These are phyloP conservation scores for Polypedilum vanderplanki DNA, from an alignment of 1,140 invertebrate species.

Conservation along the genomic window DNA sequence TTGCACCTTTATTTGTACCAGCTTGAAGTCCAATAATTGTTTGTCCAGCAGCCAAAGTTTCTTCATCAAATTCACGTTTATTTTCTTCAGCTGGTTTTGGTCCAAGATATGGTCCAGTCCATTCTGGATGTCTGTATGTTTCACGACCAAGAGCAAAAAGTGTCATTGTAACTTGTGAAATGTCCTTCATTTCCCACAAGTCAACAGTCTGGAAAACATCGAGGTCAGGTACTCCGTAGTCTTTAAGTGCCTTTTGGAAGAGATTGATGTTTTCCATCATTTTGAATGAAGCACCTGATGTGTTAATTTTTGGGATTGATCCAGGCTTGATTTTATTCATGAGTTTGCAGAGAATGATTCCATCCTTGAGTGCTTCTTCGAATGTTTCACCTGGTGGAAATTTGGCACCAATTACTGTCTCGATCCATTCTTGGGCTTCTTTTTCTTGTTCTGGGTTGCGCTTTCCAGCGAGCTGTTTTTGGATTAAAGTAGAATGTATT, in stretches of 20 bases:
- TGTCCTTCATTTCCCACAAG: conserved; percentile 90
- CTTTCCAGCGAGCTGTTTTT: conserved; percentile 79
- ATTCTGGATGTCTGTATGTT: conserved; percentile 86
- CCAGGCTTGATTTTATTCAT: conserved; percentile 84
- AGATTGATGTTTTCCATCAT: conserved; percentile 94
- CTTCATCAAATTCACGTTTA: conserved; percentile 85
- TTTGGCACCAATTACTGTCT: conserved; percentile 73
- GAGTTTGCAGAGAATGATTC: conserved; percentile 79
- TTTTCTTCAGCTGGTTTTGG: conserved; percentile 87
- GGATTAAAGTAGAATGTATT: conserved; percentile 32
- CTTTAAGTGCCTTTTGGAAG: conserved; percentile 82
- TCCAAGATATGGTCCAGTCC: conserved; percentile 79
- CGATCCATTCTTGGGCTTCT: conserved; percentile 87
- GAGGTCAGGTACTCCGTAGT: conserved; percentile 84
- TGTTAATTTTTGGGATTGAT: conserved; percentile 77
- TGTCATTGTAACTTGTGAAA: conserved; percentile 86
- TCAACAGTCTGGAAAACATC: conserved; percentile 96
- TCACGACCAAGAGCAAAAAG: conserved; percentile 87
- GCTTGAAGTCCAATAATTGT: conserved; percentile 89
- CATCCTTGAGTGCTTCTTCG: conserved; percentile 80
- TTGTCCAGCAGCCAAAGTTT: conserved; percentile 83
- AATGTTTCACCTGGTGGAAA: conserved; percentile 67
- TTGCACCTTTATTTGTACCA: conserved; percentile 90
- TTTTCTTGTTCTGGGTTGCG: conserved; percentile 81
- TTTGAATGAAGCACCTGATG: conserved; percentile 83